phyloP scores from a whole-genome alignment of 2,797 vertebrate genomes.

The Ptychobarbus kaznakovi region DNA sequence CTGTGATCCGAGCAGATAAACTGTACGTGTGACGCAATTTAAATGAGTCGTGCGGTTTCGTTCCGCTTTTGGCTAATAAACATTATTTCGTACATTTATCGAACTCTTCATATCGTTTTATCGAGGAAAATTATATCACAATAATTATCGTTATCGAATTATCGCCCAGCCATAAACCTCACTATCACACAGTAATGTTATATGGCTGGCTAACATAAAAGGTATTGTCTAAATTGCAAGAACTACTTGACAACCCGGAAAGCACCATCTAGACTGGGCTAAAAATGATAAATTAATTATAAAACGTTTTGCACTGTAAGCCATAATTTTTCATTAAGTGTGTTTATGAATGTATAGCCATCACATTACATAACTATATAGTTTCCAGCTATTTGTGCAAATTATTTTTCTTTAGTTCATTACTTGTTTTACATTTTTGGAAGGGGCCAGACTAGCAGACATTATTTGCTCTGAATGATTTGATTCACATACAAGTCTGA shows the following conservation, averaged over 20 bases:
- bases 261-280: neutral
- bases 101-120: too few species aligned
- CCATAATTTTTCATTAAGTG: too few species aligned
- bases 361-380: neutral
- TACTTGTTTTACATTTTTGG: neutral
- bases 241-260: neutral
- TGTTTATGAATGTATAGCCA: neutral
- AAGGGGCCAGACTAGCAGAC: neutral
- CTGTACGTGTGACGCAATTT: too few species aligned
- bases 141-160: too few species aligned
- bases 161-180: too few species aligned
- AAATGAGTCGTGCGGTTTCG: too few species aligned
- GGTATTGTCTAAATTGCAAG: neutral
- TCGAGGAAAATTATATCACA: too few species aligned
- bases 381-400: neutral
- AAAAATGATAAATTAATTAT: neutral
- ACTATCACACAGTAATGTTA: neutral
- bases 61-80: too few species aligned
- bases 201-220: neutral
- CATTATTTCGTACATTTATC: too few species aligned
- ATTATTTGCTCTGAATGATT: neutral
- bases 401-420: neutral
- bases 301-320: neutral
- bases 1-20: too few species aligned
- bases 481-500: neutral